These are phyloP conservation scores for Latrodectus hesperus DNA, from an alignment of 2,888 invertebrate species.

Conservation along the genomic window DNA sequence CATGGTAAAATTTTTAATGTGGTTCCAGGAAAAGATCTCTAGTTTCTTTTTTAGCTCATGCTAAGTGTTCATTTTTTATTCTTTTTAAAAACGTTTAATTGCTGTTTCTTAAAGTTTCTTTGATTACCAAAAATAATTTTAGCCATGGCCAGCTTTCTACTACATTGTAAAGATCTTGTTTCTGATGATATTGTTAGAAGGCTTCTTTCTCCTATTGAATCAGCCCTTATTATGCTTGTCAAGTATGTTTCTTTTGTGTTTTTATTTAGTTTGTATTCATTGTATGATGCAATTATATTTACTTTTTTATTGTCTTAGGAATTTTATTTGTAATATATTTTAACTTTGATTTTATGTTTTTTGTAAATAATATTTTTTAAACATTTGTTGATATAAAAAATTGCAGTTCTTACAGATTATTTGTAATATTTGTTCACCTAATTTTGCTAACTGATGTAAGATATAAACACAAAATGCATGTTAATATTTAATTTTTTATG, in stretches of 20 bases:
- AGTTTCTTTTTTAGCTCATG: no score
- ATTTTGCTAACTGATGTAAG: no score
- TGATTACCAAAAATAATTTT: neutral
- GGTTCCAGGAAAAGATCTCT: no score
- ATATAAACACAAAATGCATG: no score
- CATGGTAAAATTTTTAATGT: no score
- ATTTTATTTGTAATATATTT: neutral
- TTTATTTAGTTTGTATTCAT: neutral
- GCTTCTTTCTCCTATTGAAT: constrained; percentile 92
- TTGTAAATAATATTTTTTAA: neutral
- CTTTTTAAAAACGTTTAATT: no score
- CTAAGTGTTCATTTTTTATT: no score
- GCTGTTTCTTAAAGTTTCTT: no score
- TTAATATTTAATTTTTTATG: no score
- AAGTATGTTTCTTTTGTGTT: constrained; percentile 81
- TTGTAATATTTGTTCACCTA: neutral
- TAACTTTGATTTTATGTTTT: no score
- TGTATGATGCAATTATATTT: no score
- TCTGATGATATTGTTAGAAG: constrained; percentile 93
- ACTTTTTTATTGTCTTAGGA: neutral
- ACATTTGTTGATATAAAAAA: neutral
- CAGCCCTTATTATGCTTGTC: constrained; percentile 93
- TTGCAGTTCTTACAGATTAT: neutral
- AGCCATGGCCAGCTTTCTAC: constrained; percentile 93
- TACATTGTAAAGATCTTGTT: constrained; percentile 91